Base-by-base conservation (phyloP, 2,888 invertebrate species). In the Venusia cambrica region DNA sequence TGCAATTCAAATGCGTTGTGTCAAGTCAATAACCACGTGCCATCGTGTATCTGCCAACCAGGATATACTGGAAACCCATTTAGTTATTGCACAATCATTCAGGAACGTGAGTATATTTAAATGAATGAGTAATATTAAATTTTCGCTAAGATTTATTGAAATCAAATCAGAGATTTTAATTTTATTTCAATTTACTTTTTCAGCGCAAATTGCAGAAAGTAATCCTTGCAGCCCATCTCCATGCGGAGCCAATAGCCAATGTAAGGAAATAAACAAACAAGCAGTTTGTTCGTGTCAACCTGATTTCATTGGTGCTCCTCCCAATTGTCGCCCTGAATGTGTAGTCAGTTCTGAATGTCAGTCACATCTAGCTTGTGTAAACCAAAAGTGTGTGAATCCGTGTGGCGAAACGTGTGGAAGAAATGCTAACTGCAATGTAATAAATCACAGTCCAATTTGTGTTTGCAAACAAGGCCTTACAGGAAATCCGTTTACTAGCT, bases 211-310 rank as follows among this genome's bases (percentile, higher is more conserved):
- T 21, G 33, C 64, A 14, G 74, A 74, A 54, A 60, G 43, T 5
- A 73, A 76, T 51, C 76, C 80, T 7, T 87, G 87, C 38, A 72
- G 40, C 44, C 85, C 85, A 24, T 90, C 92, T 21, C 93, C 93
- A 0, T 94, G 94, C 64, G 94, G 94, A 33, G 90, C 93, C 1
- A 93, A 93, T 61, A 93, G 94, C 52, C 93, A 93, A 65, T 94
- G 94, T 59, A 90, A 92, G 37, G 90, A 90, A 69, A 81, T 90
- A 2, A 93, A 93, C 58, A 88, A 89, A 4, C 92, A 93, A 65
- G 92, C 93, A 1, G 91, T 92, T 3, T 93, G 93, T 61, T 91
- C 92, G 2, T 94, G 93, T 62, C 73, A 90, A 22, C 81, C 88
- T 3, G 87, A 81, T 35, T 94, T 90, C 56, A 75, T 89, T 36